A percentile compares a stretch with the other conserved stretches of the same genome.
Conservation (phyloP, 2,113 vertebrate species). For the Peromyscus maniculatus region DNA sequence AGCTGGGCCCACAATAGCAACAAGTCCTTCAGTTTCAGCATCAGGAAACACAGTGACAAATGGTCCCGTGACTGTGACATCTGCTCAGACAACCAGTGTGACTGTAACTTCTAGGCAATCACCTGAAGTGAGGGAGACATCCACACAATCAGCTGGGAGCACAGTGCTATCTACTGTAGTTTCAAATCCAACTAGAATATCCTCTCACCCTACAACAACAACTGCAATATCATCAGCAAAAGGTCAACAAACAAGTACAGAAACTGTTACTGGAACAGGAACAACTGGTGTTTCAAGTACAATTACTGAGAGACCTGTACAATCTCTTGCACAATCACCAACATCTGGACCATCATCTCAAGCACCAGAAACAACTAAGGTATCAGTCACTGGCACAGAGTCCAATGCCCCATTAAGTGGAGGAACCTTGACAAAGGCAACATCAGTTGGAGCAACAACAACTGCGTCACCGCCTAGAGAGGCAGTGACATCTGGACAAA, state of each 20-base stretch:
- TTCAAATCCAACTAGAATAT: no score
- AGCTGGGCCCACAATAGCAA: rapidly evolving
- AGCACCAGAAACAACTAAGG: neutral
- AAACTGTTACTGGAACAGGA: no score
- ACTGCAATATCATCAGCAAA: no score
- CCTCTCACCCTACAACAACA: no score
- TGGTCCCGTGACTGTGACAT: rapidly evolving
- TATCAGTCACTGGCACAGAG: neutral
- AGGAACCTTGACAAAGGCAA: rapidly evolving
- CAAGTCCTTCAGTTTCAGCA: neutral
- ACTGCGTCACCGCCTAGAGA: rapidly evolving
- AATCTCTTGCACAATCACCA: neutral
- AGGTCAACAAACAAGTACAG: no score
- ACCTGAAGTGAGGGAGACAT: neutral
- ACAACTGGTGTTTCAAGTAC: neutral
- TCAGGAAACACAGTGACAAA: no score
- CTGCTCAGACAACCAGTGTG: no score
- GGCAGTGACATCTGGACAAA: no score
- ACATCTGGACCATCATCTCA: neutral
- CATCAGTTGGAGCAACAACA: neutral
- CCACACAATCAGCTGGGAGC: neutral
- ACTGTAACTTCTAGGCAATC: neutral
- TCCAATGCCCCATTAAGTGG: neutral
- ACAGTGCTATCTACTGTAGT: no score
- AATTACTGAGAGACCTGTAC: rapidly evolving